phyloP scores from a whole-genome alignment of 2,797 vertebrate species.

The Potorous gilbertii region DNA sequence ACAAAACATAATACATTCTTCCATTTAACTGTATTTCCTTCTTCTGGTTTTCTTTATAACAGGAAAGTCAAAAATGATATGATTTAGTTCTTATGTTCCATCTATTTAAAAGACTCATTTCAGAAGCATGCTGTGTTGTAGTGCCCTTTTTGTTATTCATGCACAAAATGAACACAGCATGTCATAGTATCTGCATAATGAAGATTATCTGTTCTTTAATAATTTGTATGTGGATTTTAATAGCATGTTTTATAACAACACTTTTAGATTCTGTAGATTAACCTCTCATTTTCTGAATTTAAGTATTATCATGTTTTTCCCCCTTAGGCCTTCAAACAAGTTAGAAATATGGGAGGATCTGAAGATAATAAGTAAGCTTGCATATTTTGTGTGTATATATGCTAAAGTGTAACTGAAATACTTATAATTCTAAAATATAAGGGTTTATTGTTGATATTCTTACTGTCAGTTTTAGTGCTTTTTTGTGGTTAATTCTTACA shows the following conservation, averaged over 20 bases:
- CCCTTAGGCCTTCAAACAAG: slow-evolving; percentile 93
- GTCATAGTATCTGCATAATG: background rate
- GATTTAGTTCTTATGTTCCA: background rate
- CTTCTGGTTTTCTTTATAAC: background rate
- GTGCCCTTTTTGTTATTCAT: background rate
- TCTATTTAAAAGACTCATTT: background rate
- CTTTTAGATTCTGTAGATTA: slow-evolving; percentile 53
- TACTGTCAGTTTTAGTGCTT: slow-evolving; percentile 9
- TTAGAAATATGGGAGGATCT: slow-evolving; percentile 99
- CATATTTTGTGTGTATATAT: background rate
- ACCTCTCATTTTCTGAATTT: slow-evolving; percentile 53
- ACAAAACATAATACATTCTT: background rate
- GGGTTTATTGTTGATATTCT: background rate
- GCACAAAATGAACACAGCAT: background rate
- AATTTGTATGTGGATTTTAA: background rate
- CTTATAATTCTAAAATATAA: slow-evolving; percentile 19
- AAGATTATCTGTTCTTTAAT: slow-evolving; percentile 13
- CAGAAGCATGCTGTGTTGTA: background rate
- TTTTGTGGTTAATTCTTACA: slow-evolving; percentile 11
- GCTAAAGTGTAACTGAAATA: slow-evolving; percentile 14
- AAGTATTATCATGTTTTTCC: slow-evolving; percentile 64
- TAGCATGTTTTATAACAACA: fast-evolving
- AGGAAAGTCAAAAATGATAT: background rate
- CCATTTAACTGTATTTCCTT: background rate
- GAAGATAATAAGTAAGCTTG: slow-evolving; percentile 96